Evolutionary conservation across 2,113 vertebrate genomes (phyloP), one percentile per base, ranked within the genome.

Genomic region (Himantopus leucocephalus): DNA sequence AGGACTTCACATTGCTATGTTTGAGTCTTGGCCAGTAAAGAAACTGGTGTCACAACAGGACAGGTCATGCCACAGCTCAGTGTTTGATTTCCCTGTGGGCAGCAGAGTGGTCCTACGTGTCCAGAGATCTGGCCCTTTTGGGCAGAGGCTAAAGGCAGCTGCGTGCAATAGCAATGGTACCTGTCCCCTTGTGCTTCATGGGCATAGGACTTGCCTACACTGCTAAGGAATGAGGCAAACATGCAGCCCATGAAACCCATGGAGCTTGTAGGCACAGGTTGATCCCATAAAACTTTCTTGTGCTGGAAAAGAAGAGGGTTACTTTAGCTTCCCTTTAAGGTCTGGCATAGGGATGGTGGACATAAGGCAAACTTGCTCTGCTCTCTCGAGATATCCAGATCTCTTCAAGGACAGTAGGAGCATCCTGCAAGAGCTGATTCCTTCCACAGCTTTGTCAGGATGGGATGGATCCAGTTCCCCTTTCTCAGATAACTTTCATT

Each of bases 231-330:
- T 10, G 12, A 66, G 64, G 55, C 52, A 58, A 55, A 67, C 30
- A n/a, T 0, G 27, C 43, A 89, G 59, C 59, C 37, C 27, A 19
- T 15, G 55, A 87, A 77, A 81, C 8, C n/a, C 23, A 6, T 24
- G 39, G 50, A 76, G 9, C 16, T 8, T 0, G 0, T 1, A 64
- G 67, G 45, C 16, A 59, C 32, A 56, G 29, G 14, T 0, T 82
- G 34, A 81, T 63, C 24, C 17, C 43, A 9, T 24, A 5, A 11
- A 72, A 59, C 7, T 75, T 41, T 6, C 5, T n/a, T 58, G 41
- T 62, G 34, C 8, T 67, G 60, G n/a, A 71, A 68, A 53, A 91
- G n/a, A 86, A 37, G 27, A 62, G 10, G 15, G 18, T 71, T 74
- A 50, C n/a, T 88, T 27, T 70, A 41, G 10, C 12, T 82, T 59